Percentiles rank a stretch among this genome's conserved stretches.
phyloP scores from a whole-genome alignment of 2,888 invertebrate species.

The Cryptocephalus moraei region DNA sequence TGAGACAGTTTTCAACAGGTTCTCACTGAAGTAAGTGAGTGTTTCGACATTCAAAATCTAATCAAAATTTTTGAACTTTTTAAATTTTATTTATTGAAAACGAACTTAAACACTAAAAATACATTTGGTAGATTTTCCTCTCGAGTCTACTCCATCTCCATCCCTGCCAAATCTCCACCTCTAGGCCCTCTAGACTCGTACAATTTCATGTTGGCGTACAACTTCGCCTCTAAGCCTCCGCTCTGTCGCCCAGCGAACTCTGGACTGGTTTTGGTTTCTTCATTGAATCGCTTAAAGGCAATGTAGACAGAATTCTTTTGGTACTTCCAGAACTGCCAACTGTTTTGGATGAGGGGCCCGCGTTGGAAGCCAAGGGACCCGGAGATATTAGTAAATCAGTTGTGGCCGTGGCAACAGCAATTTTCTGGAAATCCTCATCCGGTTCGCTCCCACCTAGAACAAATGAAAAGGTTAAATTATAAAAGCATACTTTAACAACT shows the following conservation, averaged over 20 bases:
- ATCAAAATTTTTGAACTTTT: no score
- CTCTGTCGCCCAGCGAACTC: constrained; percentile 50
- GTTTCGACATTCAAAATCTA: no score
- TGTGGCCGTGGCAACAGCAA: constrained; percentile 59
- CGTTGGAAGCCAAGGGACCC: constrained; percentile 43
- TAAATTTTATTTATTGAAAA: no score
- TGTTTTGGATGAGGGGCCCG: constrained; percentile 21
- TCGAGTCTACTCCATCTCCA: constrained; percentile 26
- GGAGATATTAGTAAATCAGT: constrained; percentile 83
- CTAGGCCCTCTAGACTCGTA: constrained; percentile 35
- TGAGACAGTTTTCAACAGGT: no score
- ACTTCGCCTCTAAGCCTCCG: constrained; percentile 51
- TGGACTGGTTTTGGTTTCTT: constrained; percentile 38
- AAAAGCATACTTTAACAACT: neutral
- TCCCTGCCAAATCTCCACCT: constrained; percentile 18
- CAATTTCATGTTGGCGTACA: constrained; percentile 62
- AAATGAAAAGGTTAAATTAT: neutral
- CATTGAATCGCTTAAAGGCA: constrained; percentile 56
- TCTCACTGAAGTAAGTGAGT: no score
- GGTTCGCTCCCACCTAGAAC: constrained; percentile 21
- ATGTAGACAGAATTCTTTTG: constrained; percentile 36
- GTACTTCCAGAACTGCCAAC: constrained; percentile 24
- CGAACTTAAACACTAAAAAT: no score
- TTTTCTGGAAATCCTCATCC: constrained; percentile 28
- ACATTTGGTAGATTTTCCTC: no score